Evolutionary conservation across 2,888 invertebrate genomes (phyloP).

Genomic region (Clunio marinus): DNA sequence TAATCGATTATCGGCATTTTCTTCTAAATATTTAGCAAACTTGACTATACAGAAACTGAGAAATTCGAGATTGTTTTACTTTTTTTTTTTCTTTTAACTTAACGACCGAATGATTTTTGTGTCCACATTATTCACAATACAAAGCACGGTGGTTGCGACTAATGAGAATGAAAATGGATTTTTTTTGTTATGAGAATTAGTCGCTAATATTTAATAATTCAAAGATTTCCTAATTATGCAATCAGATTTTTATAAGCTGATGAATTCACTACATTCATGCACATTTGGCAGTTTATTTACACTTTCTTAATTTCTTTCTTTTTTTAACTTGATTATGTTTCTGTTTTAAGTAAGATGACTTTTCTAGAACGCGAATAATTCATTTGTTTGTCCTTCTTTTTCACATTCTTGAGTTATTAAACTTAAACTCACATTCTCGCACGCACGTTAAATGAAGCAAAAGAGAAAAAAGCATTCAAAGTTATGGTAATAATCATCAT

Average conservation of each 20-base stretch:
- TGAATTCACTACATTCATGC: not conserved
- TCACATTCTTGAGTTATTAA: not conserved
- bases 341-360: not conserved
- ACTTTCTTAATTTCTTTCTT: not conserved
- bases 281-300: constrained; percentile 21
- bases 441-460: constrained; percentile 1
- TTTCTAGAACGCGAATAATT: not conserved
- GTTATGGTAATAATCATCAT: not conserved
- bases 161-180: not conserved
- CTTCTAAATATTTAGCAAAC: not conserved
- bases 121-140: not conserved
- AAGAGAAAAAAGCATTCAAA: not conserved
- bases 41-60: no score
- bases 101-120: not conserved
- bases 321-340: not conserved
- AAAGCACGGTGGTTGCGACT: constrained; percentile 37
- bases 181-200: constrained; percentile 17
- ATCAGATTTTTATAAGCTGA: not conserved
- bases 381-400: not conserved
- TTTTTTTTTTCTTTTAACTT: not conserved
- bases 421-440: not conserved
- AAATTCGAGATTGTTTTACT: not conserved
- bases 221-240: not conserved
- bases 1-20: constrained; percentile 2
- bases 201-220: constrained; percentile 30